Evolutionary conservation across 2,113 vertebrate species (phyloP), one percentile per base, ranked within the genome.

Genomic region (Laticauda colubrina): DNA sequence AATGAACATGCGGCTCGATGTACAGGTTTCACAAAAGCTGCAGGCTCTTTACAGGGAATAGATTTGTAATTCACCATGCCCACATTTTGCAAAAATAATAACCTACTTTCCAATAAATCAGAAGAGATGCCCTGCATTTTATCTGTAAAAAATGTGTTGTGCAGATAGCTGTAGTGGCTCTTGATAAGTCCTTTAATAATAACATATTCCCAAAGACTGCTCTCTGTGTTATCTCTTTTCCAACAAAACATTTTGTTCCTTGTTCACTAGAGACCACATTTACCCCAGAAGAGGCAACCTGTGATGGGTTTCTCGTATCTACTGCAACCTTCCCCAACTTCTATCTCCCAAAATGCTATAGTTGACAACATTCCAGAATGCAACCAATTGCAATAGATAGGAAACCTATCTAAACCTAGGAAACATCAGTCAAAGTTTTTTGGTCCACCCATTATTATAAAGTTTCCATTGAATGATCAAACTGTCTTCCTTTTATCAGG

Each of bases 21-120:
- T 93, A 92, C 92, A 95, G 69, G 95, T 96, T 97, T 96, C 97
- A 95, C 96, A 94, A 96, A 95, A 96, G 95, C 95, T 95, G 92
- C 88, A 93, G 91, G 94, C 94, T 95, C 93, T 96, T 96, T 95
- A 81, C 92, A 91, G 0, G 7, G 96, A 34, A 95, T 90, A 93
- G 91, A 92, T 94, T 91, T 95, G 95, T 96, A 97, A 96, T 96
- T 95, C 92, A 14, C 93, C 95, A 94, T 95, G 95, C 95, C 95
- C 97, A 95, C 91, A 91, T 94, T 94, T 96, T 94, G 94, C 94
- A 93, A 51, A 48, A 85, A 26, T 94, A 94, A 89, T 95, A 94
- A 95, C 94, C 95, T 94, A 96, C 94, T 95, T 95, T 94, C 94
- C 93, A 95, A 94, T 95, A 95, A 96, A 94, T 96, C 95, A 95